Conservation (phyloP, 2,888 invertebrate species). For the Chironomus riparius region DNA sequence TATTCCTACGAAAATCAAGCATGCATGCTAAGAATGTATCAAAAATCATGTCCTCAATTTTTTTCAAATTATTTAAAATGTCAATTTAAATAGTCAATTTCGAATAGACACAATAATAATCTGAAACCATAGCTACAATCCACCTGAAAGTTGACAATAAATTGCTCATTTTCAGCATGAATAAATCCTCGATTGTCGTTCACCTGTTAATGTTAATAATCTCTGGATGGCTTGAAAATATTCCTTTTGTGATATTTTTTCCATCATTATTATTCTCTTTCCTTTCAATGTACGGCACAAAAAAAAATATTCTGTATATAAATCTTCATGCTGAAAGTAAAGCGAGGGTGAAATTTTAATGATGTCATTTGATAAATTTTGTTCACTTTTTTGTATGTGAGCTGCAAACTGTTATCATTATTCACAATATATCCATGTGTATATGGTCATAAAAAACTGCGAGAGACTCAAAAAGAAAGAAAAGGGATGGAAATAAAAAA, state of each 20-base stretch:
- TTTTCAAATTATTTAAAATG: no score
- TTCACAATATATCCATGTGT: neutral
- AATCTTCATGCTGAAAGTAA: neutral
- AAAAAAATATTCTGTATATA: neutral
- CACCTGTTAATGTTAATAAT: constrained; percentile 1
- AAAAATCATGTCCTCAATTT: no score
- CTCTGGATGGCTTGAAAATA: neutral
- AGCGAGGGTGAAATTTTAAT: constrained; percentile 24
- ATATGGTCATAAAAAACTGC: neutral
- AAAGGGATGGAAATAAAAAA: neutral
- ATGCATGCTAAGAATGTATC: no score
- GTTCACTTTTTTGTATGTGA: neutral
- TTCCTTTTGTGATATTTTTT: neutral
- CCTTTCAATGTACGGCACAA: neutral
- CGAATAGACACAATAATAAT: no score
- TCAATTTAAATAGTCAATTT: no score
- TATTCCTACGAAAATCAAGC: no score
- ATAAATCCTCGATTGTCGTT: neutral
- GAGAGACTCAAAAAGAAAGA: neutral
- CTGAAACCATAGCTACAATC: no score
- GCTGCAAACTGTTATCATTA: neutral
- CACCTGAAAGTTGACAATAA: neutral
- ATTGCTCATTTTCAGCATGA: constrained; percentile 6
- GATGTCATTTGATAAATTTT: constrained; percentile 13
- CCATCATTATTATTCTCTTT: neutral